Evolutionary conservation across 2,797 vertebrate species (phyloP), one percentile per base, ranked within the genome.

Genomic region (Synaphobranchus kaupii): DNA sequence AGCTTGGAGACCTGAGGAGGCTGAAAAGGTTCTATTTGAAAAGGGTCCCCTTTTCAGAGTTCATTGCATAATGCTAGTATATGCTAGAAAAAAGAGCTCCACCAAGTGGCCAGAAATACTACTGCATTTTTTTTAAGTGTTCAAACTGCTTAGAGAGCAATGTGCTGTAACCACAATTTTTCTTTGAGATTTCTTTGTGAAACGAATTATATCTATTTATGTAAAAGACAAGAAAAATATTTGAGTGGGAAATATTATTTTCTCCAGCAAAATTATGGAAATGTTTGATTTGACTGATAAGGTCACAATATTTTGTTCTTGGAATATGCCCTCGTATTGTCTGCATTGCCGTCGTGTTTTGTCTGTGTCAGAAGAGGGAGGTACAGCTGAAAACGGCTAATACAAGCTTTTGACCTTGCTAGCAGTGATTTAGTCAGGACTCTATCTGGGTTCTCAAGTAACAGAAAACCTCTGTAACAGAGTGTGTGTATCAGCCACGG

Each of bases 11-110:
- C 44, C 31, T 44, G 7, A 22, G 47, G 47, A 78, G 34, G 13
- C 31, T 8, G 5, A 81, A 48, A 50, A 48, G 47, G 34, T 25
- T 78, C 31, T 73, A 6, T 76, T 71, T 84, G 22, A 56, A 66
- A 68, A 66, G 39, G 1, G 63, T 31, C 56, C 25, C 47, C 47
- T 2, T 58, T 71, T 87, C 48, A 63, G n/a, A 34, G 66, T 66
- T 82, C 58, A 56, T 20, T 31, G 66, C 10, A 13, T 22, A 48
- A 58, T 58, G 56, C 17, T 60, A 68, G 13, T 71, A 13, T 76
- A 13, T 85, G 58, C 63, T 34, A 86, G 84, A 80, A 71, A 88
- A 83, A 88, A 84, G 58, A 66, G 60, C 87, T 86, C 87, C 87
- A 52, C 87, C 87, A 88, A 56, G 87, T 88, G 87, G 84, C 48